Conservation (phyloP, 1,140 invertebrate genomes). For the Megalopta genalis region DNA sequence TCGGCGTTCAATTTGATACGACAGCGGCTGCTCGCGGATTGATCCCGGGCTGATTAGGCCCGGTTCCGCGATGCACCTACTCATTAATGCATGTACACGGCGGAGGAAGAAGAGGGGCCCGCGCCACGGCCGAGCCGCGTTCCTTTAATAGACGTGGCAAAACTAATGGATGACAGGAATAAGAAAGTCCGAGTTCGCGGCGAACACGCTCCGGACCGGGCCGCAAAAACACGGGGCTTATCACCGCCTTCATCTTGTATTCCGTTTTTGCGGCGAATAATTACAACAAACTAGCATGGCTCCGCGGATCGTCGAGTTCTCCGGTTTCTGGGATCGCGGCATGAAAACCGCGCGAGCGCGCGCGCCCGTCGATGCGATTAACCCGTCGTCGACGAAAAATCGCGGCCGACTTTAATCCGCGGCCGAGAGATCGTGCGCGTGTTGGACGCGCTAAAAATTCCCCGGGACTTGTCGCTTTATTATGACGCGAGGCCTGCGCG, state of each 20-base stretch:
- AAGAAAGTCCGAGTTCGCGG: slow-evolving; percentile 35
- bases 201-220: neutral
- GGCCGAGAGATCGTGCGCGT: neutral
- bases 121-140: neutral
- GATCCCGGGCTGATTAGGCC: slow-evolving; percentile 38
- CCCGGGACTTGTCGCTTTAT: neutral
- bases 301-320: neutral
- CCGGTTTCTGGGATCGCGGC: neutral
- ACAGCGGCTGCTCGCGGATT: slow-evolving; percentile 17
- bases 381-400: too few relatives aligned
- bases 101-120: slow-evolving; percentile 6
- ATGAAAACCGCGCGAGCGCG: neutral
- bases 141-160: slow-evolving; percentile 48
- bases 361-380: neutral
- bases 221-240: slow-evolving; percentile 21
- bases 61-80: slow-evolving; percentile 31
- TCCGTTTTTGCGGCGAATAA: slow-evolving; percentile 39
- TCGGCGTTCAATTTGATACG: slow-evolving; percentile 27
- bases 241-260: slow-evolving; percentile 34
- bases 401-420: too few relatives aligned
- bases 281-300: slow-evolving; percentile 33
- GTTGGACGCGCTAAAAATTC: neutral
- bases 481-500: neutral
- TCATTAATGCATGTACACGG: slow-evolving; percentile 39
- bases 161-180: slow-evolving; percentile 48